phyloP scores from a whole-genome alignment of 2,797 vertebrate species.

The Acanthopagrus latus region DNA sequence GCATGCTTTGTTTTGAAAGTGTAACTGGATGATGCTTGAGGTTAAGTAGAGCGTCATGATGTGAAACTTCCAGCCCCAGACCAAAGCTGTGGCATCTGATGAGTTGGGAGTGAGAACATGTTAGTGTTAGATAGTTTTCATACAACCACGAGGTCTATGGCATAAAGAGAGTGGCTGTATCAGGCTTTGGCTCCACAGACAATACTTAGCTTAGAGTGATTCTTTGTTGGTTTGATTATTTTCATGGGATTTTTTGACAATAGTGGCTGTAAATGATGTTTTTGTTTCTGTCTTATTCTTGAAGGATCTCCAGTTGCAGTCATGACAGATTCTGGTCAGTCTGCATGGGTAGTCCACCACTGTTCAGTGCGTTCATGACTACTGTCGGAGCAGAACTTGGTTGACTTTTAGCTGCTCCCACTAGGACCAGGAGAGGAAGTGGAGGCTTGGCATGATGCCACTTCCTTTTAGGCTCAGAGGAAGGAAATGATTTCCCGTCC shows the following conservation, averaged over 20 bases:
- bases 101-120: too few species aligned
- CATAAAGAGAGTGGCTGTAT: neutral
- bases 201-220: too few species aligned
- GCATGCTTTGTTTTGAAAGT: too few species aligned
- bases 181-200: neutral
- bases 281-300: neutral
- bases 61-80: too few species aligned
- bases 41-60: too few species aligned
- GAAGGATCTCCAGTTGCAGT: neutral
- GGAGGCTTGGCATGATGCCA: slow-evolving; percentile 24
- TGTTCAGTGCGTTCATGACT: neutral
- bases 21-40: too few species aligned
- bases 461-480: slow-evolving; percentile 36
- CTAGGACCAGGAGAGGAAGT: slow-evolving; percentile 22
- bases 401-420: slow-evolving; percentile 4
- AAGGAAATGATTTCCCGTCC: slow-evolving; percentile 9
- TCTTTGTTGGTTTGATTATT: too few species aligned
- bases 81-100: too few species aligned
- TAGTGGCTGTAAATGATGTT: neutral
- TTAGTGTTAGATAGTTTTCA: too few species aligned
- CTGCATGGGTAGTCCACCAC: too few species aligned
- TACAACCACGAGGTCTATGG: neutral
- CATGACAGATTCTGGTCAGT: neutral
- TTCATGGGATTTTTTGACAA: too few species aligned
- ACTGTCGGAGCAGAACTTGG: neutral